Evolutionary conservation across 2,113 vertebrate species (phyloP).

Genomic region (Phyllostomus discolor): DNA sequence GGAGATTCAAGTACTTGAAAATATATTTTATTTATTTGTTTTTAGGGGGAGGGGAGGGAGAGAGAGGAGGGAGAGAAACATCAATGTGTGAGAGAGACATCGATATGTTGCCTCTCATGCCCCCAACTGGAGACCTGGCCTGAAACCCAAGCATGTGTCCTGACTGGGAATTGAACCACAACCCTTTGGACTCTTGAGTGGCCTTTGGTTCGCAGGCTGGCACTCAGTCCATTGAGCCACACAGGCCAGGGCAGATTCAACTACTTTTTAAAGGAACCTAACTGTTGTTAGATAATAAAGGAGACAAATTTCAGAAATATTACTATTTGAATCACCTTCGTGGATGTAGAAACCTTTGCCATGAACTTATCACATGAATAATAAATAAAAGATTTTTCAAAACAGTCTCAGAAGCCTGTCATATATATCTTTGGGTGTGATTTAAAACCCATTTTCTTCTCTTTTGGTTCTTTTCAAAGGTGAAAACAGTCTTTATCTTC

Average conservation of each 20-base stretch:
- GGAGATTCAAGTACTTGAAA: too few species aligned
- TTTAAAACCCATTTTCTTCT: neutral
- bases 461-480: neutral
- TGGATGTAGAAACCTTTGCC: neutral
- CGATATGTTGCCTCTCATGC: too few species aligned
- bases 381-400: neutral
- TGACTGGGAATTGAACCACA: too few species aligned
- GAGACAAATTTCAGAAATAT: neutral
- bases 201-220: too few species aligned
- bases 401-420: neutral
- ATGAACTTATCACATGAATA: neutral
- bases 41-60: too few species aligned
- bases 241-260: neutral
- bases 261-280: neutral
- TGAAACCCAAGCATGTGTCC: too few species aligned
- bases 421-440: neutral
- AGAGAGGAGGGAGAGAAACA: too few species aligned
- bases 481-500: constrained; percentile 27
- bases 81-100: too few species aligned
- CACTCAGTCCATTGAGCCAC: too few species aligned
- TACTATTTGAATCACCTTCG: neutral
- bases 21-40: too few species aligned
- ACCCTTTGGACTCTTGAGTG: too few species aligned
- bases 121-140: too few species aligned
- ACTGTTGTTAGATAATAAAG: neutral